A percentile compares a stretch with the other conserved stretches of the same genome.
Evolutionary conservation across 2,888 invertebrate genomes (phyloP).

Genomic region (Bellardia bayeri): DNA sequence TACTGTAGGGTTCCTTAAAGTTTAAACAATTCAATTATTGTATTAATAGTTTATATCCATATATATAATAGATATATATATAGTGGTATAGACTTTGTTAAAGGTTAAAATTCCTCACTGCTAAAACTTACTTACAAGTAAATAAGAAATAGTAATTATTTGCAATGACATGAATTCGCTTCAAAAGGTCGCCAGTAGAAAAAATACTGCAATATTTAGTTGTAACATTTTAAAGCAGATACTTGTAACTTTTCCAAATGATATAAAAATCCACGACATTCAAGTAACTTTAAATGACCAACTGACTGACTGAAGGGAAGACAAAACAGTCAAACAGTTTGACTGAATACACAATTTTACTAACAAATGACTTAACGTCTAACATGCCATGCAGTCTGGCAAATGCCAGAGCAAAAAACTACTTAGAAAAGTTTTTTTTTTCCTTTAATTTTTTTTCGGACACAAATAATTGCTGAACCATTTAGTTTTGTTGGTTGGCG

Average conservation of each 20-base stretch:
- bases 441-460: conserved; percentile 38
- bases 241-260: not conserved
- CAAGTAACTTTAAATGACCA: not conserved
- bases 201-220: conserved; percentile 11
- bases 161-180: conserved; percentile 29
- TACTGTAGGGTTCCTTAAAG: too few relatives aligned
- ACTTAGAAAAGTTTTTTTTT: conserved; percentile 1
- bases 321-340: not conserved
- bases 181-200: conserved; percentile 31
- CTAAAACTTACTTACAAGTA: conserved; percentile 11
- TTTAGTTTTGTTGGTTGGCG: conserved; percentile 4
- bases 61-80: not conserved
- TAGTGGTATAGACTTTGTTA: conserved; percentile 6
- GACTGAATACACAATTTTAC: not conserved
- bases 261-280: not conserved
- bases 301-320: not conserved
- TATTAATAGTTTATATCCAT: too few relatives aligned
- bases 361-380: conserved; percentile 22
- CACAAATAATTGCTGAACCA: conserved; percentile 28
- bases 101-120: conserved; percentile 16
- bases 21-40: too few relatives aligned
- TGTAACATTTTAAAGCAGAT: not conserved
- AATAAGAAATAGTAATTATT: conserved; percentile 4
- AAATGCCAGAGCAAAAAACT: not conserved
- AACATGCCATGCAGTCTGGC: conserved; percentile 44